Base-by-base conservation (phyloP, 2,113 vertebrate genomes). In the Neopipo cinnamomea region DNA sequence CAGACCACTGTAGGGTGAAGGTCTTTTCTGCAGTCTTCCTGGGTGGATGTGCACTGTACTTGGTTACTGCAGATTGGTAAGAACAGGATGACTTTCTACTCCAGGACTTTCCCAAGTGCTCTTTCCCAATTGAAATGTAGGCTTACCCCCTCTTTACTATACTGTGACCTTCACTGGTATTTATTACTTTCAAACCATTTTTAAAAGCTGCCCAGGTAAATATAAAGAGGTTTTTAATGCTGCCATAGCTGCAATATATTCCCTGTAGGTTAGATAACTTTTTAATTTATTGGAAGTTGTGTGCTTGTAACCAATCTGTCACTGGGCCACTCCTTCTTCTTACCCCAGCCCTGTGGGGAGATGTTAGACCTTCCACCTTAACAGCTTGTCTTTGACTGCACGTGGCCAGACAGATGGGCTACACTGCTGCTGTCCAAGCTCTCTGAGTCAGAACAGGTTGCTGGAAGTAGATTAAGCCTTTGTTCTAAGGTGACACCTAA, bases 121-220 rank as follows among this genome's bases (percentile, higher is more conserved):
- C 22, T 61, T 84, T 90, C 8, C 30, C 63, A 81, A 7, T 0
- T 71, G n/a, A 67, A 83, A 68, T 12, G 13, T 30, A 56, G 21
- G 6, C 5, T 88, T 0, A 0, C 37, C 7, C 5, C 33, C 20
- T 47, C 30, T 20, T 70, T 39, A n/a, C 1, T 4, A 11, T 44
- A n/a, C 37, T 23, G 17, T 67, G 84, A 83, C 65, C 52, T 85
- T 91, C 63, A 55, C 20, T 50, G 10, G 15, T 22, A 44, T 41
- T 63, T 77, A 33, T 52, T 47, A 39, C 17, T 59, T 66, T 41
- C 47, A 94, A 84, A 9, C 11, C 9, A 14, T 33, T 72, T 86
- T 80, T 35, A 27, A 65, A 76, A 85, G 11, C 9, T 27, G 31
- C 5, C 2, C 42, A 50, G 37, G 41, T 82, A 95, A 91, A 88